These are phyloP conservation scores for Raja brachyura DNA, from an alignment of 2,113 vertebrate genomes.

Conservation along the genomic window DNA sequence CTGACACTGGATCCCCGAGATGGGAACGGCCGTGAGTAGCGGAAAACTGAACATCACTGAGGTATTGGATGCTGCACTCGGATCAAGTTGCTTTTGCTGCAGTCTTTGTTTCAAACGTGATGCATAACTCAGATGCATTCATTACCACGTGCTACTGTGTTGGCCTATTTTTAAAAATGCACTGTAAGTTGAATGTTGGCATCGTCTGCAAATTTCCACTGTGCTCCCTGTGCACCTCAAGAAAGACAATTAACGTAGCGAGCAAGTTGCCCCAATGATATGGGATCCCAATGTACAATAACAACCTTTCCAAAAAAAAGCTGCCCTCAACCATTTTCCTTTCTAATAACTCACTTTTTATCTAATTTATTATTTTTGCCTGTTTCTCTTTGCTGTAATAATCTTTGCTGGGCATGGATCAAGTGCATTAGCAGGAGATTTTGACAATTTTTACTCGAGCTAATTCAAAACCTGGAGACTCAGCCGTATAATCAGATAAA, in stretches of 20 bases:
- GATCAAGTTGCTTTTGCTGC: no score
- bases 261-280: neutral
- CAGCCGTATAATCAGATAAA: slow-evolving; percentile 67
- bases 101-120: neutral
- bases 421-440: neutral
- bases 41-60: neutral
- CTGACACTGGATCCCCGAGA: no score
- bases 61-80: neutral
- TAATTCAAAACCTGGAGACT: neutral
- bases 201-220: neutral
- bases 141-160: neutral
- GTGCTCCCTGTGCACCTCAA: neutral
- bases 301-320: neutral
- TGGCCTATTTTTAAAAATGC: neutral
- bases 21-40: neutral
- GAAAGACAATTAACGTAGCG: neutral
- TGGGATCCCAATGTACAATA: no score
- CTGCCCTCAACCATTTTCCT: neutral
- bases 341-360: neutral
- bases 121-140: neutral
- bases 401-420: neutral
- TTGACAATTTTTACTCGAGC: neutral
- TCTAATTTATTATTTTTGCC: neutral
- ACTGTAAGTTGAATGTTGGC: neutral
- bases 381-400: neutral